These are phyloP conservation scores for Drosophila bunnanda DNA, from an alignment of 2,888 invertebrate genomes.

Conservation along the genomic window DNA sequence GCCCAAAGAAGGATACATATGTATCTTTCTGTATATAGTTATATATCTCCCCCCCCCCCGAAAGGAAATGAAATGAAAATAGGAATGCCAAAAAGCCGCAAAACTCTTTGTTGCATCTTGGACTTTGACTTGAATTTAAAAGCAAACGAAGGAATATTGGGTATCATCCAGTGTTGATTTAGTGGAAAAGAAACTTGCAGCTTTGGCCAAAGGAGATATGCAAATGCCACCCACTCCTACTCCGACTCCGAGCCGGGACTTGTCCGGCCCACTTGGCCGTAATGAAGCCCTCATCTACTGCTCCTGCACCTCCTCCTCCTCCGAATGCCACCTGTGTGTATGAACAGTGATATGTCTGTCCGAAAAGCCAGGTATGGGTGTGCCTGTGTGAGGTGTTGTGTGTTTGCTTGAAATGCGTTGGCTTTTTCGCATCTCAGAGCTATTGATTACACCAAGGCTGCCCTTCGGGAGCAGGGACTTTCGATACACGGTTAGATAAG, in stretches of 20 bases:
- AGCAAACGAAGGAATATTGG: slow-evolving; percentile 33
- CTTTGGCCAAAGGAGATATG: slow-evolving; percentile 36
- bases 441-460: slow-evolving; percentile 62
- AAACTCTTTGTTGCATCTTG: slow-evolving; percentile 42
- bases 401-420: slow-evolving; percentile 24
- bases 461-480: not conserved
- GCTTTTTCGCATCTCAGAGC: slow-evolving; percentile 50
- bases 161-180: slow-evolving; percentile 64
- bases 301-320: not conserved
- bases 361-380: slow-evolving; percentile 2
- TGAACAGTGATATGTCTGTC: slow-evolving; percentile 61
- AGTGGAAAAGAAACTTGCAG: slow-evolving; percentile 33
- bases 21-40: not conserved
- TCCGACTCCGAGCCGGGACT: not conserved
- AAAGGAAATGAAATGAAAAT: slow-evolving; percentile 40
- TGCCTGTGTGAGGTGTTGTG: slow-evolving; percentile 13
- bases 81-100: slow-evolving; percentile 60
- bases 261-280: slow-evolving; percentile 29
- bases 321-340: slow-evolving; percentile 29
- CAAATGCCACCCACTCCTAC: slow-evolving; percentile 16
- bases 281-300: slow-evolving; percentile 50
- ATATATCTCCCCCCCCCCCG: slow-evolving; percentile 39
- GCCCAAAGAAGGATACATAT: slow-evolving; percentile 3
- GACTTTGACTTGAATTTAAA: slow-evolving; percentile 55
- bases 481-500: slow-evolving; percentile 19